Evolutionary conservation across 2,797 vertebrate species (phyloP).

Genomic region (Chiloscyllium punctatum): DNA sequence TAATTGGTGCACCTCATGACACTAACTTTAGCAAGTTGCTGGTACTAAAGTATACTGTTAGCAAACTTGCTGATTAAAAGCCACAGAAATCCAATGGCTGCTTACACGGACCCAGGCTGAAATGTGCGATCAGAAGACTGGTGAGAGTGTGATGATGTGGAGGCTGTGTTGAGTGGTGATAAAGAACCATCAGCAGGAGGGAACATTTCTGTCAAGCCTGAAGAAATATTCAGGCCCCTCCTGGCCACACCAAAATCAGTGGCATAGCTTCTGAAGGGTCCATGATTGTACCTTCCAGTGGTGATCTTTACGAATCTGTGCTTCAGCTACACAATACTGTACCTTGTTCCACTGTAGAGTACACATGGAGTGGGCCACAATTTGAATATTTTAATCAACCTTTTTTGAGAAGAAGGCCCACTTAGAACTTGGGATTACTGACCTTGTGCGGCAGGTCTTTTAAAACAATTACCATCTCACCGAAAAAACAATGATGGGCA

Average conservation of each 20-base stretch:
- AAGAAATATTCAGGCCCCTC: background rate
- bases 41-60: background rate
- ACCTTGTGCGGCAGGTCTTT: background rate
- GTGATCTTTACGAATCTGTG: too few species aligned
- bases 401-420: background rate
- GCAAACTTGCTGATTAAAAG: background rate
- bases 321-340: too few species aligned
- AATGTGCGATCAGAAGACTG: background rate
- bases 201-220: background rate
- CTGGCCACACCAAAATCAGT: background rate
- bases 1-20: too few species aligned
- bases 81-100: background rate
- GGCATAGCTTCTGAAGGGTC: background rate
- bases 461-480: background rate
- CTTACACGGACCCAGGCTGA: background rate
- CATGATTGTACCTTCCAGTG: too few species aligned
- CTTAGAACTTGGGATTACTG: background rate
- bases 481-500: background rate
- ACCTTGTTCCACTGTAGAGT: too few species aligned
- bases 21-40: too few species aligned
- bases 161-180: background rate
- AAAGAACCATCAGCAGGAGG: too few species aligned
- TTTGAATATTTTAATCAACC: too few species aligned
- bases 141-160: background rate
- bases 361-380: too few species aligned